These are phyloP conservation scores for Yponomeuta cagnagella DNA, from an alignment of 2,888 invertebrate species.

Conservation along the genomic window DNA sequence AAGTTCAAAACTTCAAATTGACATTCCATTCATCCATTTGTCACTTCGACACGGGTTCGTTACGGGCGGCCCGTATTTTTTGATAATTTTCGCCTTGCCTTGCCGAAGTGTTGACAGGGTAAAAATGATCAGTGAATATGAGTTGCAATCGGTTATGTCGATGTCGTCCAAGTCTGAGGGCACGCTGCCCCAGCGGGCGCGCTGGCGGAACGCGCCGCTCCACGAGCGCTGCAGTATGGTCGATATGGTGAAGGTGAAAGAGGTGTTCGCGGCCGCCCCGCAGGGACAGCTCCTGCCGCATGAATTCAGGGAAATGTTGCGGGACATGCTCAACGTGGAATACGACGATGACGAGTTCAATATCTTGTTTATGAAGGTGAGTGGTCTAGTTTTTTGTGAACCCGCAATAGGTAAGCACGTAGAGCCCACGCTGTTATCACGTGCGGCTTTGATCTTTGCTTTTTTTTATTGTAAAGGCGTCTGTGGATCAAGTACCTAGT, in stretches of 20 bases:
- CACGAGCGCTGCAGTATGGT: slow-evolving; percentile 58
- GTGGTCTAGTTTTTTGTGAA: slow-evolving; percentile 19
- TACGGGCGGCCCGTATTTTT: no score
- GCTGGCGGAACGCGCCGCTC: slow-evolving; percentile 48
- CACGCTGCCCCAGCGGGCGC: slow-evolving; percentile 32
- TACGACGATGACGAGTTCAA: slow-evolving; percentile 77
- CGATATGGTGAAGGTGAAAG: slow-evolving; percentile 63
- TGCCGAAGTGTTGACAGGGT: no score
- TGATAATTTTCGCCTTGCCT: no score
- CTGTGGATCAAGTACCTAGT: neutral
- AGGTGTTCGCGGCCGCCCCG: slow-evolving; percentile 59
- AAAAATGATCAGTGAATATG: slow-evolving; percentile 36
- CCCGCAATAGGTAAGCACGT: no score
- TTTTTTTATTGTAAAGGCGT: neutral
- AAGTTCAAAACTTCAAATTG: no score
- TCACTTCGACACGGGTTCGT: no score
- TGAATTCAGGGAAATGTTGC: slow-evolving; percentile 57
- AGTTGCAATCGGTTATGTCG: slow-evolving; percentile 47
- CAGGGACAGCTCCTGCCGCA: slow-evolving; percentile 52
- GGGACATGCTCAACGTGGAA: slow-evolving; percentile 58
- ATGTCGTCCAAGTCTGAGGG: slow-evolving; percentile 50
- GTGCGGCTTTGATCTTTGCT: neutral
- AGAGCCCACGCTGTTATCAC: neutral
- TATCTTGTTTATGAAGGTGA: slow-evolving; percentile 78
- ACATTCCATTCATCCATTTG: no score